Evolutionary conservation across 2,113 vertebrate species (phyloP).

Genomic region (Megaceryle maxima): DNA sequence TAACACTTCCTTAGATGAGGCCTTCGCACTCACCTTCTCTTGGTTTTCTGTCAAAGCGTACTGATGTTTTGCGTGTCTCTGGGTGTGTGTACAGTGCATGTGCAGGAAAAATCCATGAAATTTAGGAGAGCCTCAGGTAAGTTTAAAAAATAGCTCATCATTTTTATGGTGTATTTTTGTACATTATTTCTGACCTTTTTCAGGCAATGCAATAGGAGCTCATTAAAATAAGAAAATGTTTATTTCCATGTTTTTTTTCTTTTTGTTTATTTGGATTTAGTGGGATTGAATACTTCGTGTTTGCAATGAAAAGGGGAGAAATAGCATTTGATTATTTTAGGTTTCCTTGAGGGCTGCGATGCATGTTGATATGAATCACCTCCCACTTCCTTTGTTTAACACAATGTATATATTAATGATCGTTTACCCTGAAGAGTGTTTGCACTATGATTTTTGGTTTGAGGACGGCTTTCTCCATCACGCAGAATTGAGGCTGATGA

Average conservation of each 20-base stretch:
- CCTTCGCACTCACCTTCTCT: neutral
- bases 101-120: neutral
- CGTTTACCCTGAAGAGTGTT: neutral
- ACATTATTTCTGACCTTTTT: neutral
- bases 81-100: neutral
- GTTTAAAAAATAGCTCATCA: neutral
- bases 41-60: neutral
- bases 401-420: neutral
- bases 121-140: slow-evolving; percentile 1
- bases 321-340: neutral
- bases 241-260: neutral
- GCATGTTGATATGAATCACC: neutral
- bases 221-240: neutral
- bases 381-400: neutral
- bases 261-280: neutral
- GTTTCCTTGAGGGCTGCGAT: neutral
- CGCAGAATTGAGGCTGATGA: neutral
- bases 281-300: neutral
- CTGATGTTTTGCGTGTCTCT: neutral
- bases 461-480: neutral
- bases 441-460: neutral
- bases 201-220: neutral
- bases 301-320: neutral
- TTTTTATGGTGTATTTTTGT: neutral
- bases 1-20: neutral